phyloP scores from a whole-genome alignment of 2,888 invertebrate genomes.

The Chloromyia formosa region DNA sequence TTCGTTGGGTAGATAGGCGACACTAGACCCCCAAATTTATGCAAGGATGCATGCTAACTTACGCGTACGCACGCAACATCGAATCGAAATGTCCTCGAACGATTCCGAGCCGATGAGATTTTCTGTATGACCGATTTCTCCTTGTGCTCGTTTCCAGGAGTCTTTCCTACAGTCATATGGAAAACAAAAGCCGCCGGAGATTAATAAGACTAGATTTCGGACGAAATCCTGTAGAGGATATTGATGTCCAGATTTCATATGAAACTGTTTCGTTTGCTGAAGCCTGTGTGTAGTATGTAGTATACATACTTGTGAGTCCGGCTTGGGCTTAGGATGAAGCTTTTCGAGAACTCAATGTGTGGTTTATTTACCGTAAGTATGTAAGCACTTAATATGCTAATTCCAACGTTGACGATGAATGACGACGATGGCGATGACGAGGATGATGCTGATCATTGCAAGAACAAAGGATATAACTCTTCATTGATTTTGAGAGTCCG shows the following conservation, averaged over 20 bases:
- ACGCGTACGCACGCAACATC: background rate
- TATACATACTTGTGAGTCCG: background rate
- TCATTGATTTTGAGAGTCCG: conserved; percentile 14
- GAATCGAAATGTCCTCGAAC: conserved; percentile 1
- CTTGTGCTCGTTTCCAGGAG: background rate
- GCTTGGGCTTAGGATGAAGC: conserved; percentile 5
- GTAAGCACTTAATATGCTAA: conserved; percentile 46
- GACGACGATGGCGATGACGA: conserved; percentile 22
- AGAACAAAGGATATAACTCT: background rate
- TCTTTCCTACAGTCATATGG: background rate
- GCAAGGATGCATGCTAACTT: background rate
- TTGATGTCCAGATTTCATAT: conserved; percentile 30
- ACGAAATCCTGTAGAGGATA: conserved; percentile 36
- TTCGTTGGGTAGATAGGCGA: no score
- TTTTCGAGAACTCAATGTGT: conserved; percentile 7
- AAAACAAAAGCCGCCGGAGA: background rate
- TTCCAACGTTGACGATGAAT: conserved; percentile 33
- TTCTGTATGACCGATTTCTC: conserved; percentile 19
- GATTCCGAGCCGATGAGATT: conserved; percentile 29
- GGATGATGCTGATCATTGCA: background rate
- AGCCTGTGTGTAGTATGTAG: background rate
- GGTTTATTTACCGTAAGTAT: conserved; percentile 42
- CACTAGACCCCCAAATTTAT: no score
- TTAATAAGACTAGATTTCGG: conserved; percentile 30
- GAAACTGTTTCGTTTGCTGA: conserved; percentile 23